phyloP scores from a whole-genome alignment of 2,888 invertebrate genomes.

The Thereva nobilitata region DNA sequence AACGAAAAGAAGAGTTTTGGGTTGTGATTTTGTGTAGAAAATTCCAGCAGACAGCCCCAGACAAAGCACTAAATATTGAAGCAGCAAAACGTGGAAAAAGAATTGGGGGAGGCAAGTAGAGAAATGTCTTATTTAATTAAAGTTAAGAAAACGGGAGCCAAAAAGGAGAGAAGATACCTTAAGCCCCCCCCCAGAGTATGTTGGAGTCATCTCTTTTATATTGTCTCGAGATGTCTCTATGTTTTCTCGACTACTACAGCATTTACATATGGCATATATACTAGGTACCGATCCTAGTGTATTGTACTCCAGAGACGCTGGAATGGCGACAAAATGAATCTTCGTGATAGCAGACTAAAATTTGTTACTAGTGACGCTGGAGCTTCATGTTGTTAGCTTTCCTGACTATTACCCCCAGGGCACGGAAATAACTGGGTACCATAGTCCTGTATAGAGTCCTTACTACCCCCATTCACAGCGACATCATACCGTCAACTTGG shows the following conservation, averaged over 20 bases:
- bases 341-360: background rate
- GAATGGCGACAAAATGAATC: constrained; percentile 7
- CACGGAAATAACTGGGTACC: no score
- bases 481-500: constrained; percentile 21
- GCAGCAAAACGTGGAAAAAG: constrained; percentile 1
- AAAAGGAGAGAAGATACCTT: no score
- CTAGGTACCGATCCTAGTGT: background rate
- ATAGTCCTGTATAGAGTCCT: no score
- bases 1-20: no score
- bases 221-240: background rate
- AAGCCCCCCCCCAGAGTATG: no score
- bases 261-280: background rate
- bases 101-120: background rate
- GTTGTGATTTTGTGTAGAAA: no score
- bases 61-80: background rate
- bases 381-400: background rate
- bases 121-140: constrained; percentile 15
- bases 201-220: background rate
- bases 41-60: no score
- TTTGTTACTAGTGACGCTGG: background rate
- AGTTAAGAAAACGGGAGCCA: background rate
- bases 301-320: background rate
- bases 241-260: background rate
- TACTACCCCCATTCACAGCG: background rate
- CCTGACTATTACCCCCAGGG: no score